Percentiles rank a stretch among this genome's conserved stretches.
These are phyloP conservation scores for Ardeotis arabs DNA, from an alignment of 2,113 vertebrate genomes.

Conservation along the genomic window DNA sequence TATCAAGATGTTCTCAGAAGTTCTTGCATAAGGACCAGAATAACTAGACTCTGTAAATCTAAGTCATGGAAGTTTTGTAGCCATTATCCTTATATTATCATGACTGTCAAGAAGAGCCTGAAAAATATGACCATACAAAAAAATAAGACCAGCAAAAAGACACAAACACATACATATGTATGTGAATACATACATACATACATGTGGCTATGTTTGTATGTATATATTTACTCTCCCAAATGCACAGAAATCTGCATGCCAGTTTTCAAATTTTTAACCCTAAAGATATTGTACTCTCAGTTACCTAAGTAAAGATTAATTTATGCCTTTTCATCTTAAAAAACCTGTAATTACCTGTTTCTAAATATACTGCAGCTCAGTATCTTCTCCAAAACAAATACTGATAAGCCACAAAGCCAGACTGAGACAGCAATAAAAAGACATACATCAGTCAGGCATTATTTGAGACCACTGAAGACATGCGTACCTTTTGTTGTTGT, in stretches of 20 bases:
- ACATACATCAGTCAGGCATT: background rate
- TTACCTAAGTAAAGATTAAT: background rate
- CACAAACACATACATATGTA: background rate
- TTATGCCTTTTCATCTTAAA: background rate
- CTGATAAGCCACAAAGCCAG: background rate
- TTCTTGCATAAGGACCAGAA: background rate
- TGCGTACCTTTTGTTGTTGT: slow-evolving; percentile 93
- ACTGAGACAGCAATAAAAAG: background rate
- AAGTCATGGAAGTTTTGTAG: background rate
- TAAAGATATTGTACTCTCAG: background rate
- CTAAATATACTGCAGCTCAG: background rate
- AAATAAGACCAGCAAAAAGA: background rate
- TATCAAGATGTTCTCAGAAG: background rate
- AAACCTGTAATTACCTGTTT: background rate
- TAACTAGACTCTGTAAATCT: background rate
- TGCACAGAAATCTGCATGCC: background rate
- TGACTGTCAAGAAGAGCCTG: background rate
- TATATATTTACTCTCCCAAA: background rate
- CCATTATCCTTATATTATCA: background rate
- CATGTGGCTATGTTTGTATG: background rate
- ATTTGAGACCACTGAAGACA: background rate
- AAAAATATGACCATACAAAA: background rate
- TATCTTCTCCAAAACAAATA: background rate
- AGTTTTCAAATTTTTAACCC: background rate
- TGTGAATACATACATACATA: no score